Conservation (phyloP, 2,888 invertebrate genomes). For the Osmoderma eremita region DNA sequence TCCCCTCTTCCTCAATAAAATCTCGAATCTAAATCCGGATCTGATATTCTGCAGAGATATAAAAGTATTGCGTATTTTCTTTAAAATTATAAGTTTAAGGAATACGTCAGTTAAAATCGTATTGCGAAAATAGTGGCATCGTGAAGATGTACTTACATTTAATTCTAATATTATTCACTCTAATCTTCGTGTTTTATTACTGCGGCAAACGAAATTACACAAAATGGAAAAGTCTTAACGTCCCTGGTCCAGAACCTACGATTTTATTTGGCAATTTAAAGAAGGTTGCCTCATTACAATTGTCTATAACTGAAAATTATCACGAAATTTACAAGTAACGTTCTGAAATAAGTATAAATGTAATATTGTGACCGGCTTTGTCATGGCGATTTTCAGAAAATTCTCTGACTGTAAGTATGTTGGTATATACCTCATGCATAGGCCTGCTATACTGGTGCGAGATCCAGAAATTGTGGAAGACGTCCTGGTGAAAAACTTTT, state of each 20-base stretch:
- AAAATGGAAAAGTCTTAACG: constrained; percentile 52
- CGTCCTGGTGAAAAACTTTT: constrained; percentile 52
- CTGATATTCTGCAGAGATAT: background rate
- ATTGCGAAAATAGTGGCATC: background rate
- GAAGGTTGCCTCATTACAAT: constrained; percentile 48
- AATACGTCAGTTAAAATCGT: background rate
- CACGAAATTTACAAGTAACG: constrained; percentile 54
- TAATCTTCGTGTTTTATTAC: constrained; percentile 8
- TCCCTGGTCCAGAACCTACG: constrained; percentile 51
- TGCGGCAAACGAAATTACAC: constrained; percentile 37
- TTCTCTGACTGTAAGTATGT: constrained; percentile 49
- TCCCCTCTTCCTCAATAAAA: no score
- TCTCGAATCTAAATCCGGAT: background rate
- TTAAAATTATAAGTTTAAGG: background rate
- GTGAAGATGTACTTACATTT: constrained; percentile 26
- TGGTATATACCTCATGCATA: constrained; percentile 50
- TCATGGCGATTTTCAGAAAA: constrained; percentile 44
- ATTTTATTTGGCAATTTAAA: constrained; percentile 54
- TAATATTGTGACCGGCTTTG: background rate
- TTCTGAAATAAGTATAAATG: background rate
- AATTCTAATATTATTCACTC: background rate
- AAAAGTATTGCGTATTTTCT: no score
- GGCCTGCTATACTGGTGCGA: constrained; percentile 48
- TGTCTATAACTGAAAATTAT: constrained; percentile 51
- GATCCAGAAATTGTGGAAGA: constrained; percentile 51